phyloP scores from a whole-genome alignment of 2,797 vertebrate genomes.

The Melanotaenia nigrans region DNA sequence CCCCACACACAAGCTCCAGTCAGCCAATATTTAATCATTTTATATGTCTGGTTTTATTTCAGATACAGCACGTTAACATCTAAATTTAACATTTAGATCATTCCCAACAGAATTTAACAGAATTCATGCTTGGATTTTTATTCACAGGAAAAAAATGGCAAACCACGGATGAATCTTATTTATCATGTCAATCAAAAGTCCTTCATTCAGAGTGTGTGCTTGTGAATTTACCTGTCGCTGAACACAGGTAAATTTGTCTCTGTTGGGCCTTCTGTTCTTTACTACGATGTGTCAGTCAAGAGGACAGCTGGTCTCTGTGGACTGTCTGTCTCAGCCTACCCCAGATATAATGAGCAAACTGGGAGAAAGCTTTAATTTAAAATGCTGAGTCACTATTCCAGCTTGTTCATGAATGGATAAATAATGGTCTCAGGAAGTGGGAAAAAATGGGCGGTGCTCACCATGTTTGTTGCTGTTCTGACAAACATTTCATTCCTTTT shows the following conservation, averaged over 20 bases:
- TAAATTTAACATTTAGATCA: background rate
- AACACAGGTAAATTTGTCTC: constrained; percentile 18
- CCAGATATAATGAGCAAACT: constrained; percentile 59
- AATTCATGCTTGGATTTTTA: background rate
- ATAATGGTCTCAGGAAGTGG: constrained; percentile 35
- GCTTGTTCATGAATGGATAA: constrained; percentile 59
- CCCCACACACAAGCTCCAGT: background rate
- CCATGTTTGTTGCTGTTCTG: constrained; percentile 28
- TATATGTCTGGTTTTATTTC: background rate
- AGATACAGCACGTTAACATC: background rate
- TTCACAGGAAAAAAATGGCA: no score
- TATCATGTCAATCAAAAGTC: no score
- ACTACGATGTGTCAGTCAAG: constrained; percentile 44
- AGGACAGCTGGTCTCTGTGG: constrained; percentile 53
- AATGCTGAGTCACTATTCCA: constrained; percentile 52
- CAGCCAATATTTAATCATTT: background rate
- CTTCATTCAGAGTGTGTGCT: no score
- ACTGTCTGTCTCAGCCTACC: constrained; percentile 57
- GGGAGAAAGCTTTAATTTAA: constrained; percentile 60
- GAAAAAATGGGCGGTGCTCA: constrained; percentile 33
- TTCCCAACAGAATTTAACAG: background rate
- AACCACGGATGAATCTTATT: no score
- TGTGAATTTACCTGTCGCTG: background rate
- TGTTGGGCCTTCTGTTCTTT: constrained; percentile 45
- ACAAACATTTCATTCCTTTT: constrained; percentile 45